Conservation (phyloP, 2,797 vertebrate genomes). For the Trichosurus vulpecula region DNA sequence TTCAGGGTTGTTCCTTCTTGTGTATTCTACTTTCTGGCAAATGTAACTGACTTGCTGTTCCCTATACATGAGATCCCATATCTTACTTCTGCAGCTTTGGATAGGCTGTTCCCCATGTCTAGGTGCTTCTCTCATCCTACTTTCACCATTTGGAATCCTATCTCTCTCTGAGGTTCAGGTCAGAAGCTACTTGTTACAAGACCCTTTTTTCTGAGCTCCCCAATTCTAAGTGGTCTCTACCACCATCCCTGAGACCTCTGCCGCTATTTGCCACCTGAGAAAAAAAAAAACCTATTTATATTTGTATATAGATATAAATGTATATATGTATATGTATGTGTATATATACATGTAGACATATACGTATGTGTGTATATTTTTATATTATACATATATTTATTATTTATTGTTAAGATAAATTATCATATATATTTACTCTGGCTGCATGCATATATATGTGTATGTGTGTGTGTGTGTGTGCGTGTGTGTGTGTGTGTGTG, state of each 20-base stretch:
- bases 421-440: no score
- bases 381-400: no score
- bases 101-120: not conserved
- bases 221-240: not conserved
- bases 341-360: not conserved
- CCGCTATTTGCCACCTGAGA: not conserved
- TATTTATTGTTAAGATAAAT: no score
- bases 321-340: not conserved
- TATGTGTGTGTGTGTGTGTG: no score
- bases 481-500: no score
- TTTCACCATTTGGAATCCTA: not conserved
- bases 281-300: not conserved
- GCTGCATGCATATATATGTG: no score
- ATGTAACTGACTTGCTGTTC: not conserved
- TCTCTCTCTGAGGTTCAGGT: not conserved
- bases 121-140: not conserved
- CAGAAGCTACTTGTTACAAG: not conserved
- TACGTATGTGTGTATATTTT: not conserved
- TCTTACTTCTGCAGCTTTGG: not conserved
- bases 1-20: not conserved
- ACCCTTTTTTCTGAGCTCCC: not conserved
- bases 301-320: not conserved
- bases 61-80: not conserved
- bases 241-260: not conserved
- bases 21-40: not conserved